These are phyloP conservation scores for Hemitrygon akajei DNA, from an alignment of 2,797 vertebrate genomes.

Conservation along the genomic window DNA sequence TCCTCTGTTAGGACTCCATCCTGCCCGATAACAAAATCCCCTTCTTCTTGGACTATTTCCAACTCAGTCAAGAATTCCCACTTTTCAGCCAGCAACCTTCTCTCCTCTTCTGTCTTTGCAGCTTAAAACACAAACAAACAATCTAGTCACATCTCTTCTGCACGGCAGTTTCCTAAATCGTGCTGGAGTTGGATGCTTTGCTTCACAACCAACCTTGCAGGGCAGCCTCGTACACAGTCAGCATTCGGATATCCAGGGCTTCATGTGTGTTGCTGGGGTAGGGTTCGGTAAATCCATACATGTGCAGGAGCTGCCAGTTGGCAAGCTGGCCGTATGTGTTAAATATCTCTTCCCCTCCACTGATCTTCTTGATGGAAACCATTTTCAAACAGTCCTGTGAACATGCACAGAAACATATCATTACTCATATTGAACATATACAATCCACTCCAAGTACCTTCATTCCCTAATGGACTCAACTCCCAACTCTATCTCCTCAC, in stretches of 20 bases:
- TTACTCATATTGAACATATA: neutral
- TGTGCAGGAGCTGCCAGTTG: conserved; percentile 93
- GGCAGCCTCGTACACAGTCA: conserved; percentile 61
- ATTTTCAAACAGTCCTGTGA: conserved; percentile 75
- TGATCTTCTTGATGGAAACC: conserved; percentile 67
- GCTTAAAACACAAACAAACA: conserved; percentile 51
- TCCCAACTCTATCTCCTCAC: conserved; percentile 49
- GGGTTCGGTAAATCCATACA: conserved; percentile 85
- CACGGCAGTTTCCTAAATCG: neutral
- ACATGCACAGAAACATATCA: neutral
- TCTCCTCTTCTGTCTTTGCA: conserved; percentile 52
- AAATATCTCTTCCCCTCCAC: conserved; percentile 77
- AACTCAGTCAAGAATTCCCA: conserved; percentile 68
- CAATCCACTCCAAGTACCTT: neutral
- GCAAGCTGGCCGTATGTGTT: conserved; percentile 92
- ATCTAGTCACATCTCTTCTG: neutral
- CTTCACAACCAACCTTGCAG: conserved; percentile 59
- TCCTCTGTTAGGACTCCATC: conserved; percentile 75
- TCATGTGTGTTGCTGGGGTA: conserved; percentile 75
- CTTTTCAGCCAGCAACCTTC: conserved; percentile 58
- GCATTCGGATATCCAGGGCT: conserved; percentile 74
- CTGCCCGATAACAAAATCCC: conserved; percentile 73
- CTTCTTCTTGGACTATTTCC: conserved; percentile 72
- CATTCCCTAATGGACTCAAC: neutral
- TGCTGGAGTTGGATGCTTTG: neutral